phyloP scores from a whole-genome alignment of 2,888 invertebrate species.

The Tuberolachnus salignus region DNA sequence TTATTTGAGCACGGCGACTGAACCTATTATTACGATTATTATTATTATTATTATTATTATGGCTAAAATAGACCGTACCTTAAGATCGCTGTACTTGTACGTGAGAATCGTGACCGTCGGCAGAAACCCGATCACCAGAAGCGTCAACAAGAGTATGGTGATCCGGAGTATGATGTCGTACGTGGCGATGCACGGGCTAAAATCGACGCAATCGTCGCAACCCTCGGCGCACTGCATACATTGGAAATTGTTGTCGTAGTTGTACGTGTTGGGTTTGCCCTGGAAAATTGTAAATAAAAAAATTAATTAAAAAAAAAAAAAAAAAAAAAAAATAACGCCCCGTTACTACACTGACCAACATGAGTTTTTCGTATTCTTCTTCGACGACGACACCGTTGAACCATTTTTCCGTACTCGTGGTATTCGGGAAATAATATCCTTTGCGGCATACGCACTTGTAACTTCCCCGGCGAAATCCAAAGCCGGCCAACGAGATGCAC shows the following conservation, averaged over 20 bases:
- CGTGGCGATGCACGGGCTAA: conserved; percentile 87
- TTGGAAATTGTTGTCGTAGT: conserved; percentile 74
- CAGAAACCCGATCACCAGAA: conserved; percentile 84
- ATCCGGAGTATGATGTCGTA: conserved; percentile 91
- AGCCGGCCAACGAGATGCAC: conserved; percentile 84
- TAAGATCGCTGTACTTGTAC: conserved; percentile 90
- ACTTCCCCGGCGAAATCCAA: conserved; percentile 88
- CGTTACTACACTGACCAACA: conserved; percentile 71
- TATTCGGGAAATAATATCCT: conserved; percentile 77
- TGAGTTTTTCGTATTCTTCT: conserved; percentile 89
- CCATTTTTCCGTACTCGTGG: conserved; percentile 69
- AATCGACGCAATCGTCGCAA: conserved; percentile 86
- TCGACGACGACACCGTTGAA: conserved; percentile 92
- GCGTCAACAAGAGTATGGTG: conserved; percentile 82
- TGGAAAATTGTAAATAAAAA: conserved; percentile 63
- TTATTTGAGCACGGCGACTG: no score
- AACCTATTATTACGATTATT: no score
- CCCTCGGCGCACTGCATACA: conserved; percentile 91
- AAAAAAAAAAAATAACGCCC: no score
- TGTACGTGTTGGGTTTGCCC: conserved; percentile 77
- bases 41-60: no score
- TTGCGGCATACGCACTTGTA: conserved; percentile 87
- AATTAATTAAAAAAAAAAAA: no score
- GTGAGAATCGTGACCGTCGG: conserved; percentile 90
- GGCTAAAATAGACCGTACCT: conserved; percentile 74